Evolutionary conservation across 2,888 invertebrate genomes (phyloP), one percentile per base, ranked within the genome.

Genomic region (Xiphydria camelus): DNA sequence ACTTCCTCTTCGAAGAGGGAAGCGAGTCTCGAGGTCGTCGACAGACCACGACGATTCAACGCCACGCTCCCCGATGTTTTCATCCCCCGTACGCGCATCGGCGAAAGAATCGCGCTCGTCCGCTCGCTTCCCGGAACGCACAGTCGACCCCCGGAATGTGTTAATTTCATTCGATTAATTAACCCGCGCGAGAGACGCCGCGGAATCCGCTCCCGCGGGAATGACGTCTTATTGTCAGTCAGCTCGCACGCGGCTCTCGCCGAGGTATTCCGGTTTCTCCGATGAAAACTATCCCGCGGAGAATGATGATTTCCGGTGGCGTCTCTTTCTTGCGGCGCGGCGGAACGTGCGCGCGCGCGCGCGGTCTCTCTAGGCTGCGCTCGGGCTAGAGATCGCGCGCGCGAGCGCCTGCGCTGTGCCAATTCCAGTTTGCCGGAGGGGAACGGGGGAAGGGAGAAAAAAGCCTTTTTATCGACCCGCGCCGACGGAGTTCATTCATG

Each of bases 281-380:
- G 55, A 67, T 63, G 62, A 63, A 61, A 66, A 57, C 51, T 59
- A n/a, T n/a, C 44, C 51, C 49, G 50, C 45, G 39, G 54, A 55
- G 64, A 66, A 65, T 67, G 61, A 66, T 64, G 62, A 68, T 69
- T 68, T 70, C 68, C 68, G 66, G 66, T 68, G 70, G 67, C 66
- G 70, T 67, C 62, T 63, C 55, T 57, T 63, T 66, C 57, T 67
- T 63, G 51, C 41, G 19, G 21, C 4, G 19, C 46, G 40, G 10
- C 22, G 26, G 26, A 44, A 22, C 51, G 41, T 12, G 46, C 37
- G 26, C 26, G 29, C 21, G 41, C 25, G 34, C 10, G 10, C 18
- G 41, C 17, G 23, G 7, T 26, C 15, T 12, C 33, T 21, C 19
- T 15, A 32, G n/a, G n/a, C n/a, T n/a, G n/a, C n/a, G n/a, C 36